phyloP scores from a whole-genome alignment of 92 coral and sea anemone genomes.

The Epizoanthus fatuus region DNA sequence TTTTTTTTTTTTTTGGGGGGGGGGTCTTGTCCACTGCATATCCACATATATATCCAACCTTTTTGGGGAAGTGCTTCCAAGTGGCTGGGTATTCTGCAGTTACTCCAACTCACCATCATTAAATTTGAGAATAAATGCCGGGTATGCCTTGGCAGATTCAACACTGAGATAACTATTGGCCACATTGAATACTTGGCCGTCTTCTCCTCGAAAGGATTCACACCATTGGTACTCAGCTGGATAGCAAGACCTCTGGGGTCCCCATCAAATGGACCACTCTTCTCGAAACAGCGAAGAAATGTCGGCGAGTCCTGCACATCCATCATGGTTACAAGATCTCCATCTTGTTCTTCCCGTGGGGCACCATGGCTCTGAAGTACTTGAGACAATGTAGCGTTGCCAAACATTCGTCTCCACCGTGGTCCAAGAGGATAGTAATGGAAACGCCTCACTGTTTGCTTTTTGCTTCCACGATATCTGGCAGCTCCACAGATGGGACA shows the following conservation, averaged over 20 bases:
- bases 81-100: too few species aligned
- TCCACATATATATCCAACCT: too few species aligned
- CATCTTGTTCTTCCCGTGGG: neutral
- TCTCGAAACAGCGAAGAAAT: conserved; percentile 24
- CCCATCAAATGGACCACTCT: conserved; percentile 7
- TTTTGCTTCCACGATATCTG: conserved; percentile 22
- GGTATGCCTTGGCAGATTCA: conserved; percentile 1
- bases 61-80: too few species aligned
- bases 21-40: too few species aligned
- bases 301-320: conserved; percentile 46
- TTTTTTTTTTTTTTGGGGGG: too few species aligned
- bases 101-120: conserved; percentile 4
- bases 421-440: conserved; percentile 61
- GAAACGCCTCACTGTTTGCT: conserved; percentile 31
- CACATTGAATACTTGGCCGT: conserved; percentile 7
- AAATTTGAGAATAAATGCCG: conserved; percentile 1
- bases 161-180: neutral
- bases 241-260: conserved; percentile 16
- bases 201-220: neutral
- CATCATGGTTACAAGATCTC: neutral
- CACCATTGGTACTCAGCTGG: conserved; percentile 6
- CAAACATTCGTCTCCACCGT: conserved; percentile 52
- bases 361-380: conserved; percentile 17
- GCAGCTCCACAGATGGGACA: conserved; percentile 52
- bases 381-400: conserved; percentile 46